These are phyloP conservation scores for Eunapius fragilis DNA, from an alignment of 37 sponge, comb jelly and placozoan species.

Conservation along the genomic window DNA sequence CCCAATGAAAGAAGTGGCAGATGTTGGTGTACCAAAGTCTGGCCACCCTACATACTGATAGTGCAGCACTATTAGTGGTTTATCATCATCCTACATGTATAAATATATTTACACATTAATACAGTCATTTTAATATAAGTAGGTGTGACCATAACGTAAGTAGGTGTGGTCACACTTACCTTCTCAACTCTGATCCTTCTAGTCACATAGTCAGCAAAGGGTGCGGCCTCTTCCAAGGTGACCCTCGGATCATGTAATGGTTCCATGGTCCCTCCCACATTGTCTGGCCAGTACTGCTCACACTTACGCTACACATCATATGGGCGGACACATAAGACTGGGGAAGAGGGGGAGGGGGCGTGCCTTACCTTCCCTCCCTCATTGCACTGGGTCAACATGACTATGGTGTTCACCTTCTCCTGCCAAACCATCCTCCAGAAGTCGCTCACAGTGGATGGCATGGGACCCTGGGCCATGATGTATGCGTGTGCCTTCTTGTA, in stretches of 20 bases:
- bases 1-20: slow-evolving; percentile 75
- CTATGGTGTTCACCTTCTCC: not conserved
- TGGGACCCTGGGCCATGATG: not conserved
- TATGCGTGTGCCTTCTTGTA: slow-evolving; percentile 35
- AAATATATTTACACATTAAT: not conserved
- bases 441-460: not conserved
- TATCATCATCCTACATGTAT: not conserved
- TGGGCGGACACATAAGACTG: not conserved
- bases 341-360: not conserved
- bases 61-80: slow-evolving; percentile 52
- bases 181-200: slow-evolving; percentile 29
- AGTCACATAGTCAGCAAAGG: slow-evolving; percentile 80
- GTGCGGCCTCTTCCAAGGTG: slow-evolving; percentile 17
- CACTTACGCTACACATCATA: slow-evolving; percentile 81
- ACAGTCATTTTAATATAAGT: not conserved
- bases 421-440: not conserved
- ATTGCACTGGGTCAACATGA: slow-evolving; percentile 1
- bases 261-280: slow-evolving; percentile 33
- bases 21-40: slow-evolving; percentile 83
- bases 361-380: slow-evolving; percentile 47
- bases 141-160: not conserved
- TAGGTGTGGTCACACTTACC: slow-evolving; percentile 38
- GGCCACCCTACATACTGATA: slow-evolving; percentile 85
- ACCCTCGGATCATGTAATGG: slow-evolving; percentile 27
- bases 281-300: slow-evolving; percentile 91